These are phyloP conservation scores for Julus scandinavius DNA, from an alignment of 2,888 invertebrate genomes.

Conservation along the genomic window DNA sequence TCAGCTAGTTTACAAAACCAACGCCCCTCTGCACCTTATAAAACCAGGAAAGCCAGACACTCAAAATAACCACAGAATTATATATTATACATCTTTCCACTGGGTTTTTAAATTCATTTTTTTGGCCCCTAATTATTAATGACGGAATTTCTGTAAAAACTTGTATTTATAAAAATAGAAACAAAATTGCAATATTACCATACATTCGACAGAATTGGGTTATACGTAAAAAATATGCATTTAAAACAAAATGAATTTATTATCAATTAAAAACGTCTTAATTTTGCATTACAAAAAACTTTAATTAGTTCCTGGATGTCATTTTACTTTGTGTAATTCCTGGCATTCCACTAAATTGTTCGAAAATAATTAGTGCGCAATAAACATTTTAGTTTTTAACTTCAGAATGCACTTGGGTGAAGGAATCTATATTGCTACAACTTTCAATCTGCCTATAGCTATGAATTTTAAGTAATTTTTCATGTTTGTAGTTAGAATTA, in stretches of 20 bases:
- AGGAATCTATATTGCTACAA: too few relatives aligned
- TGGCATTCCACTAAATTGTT: too few relatives aligned
- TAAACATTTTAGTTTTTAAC: too few relatives aligned
- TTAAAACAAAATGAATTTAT: background rate
- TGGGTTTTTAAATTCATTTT: background rate
- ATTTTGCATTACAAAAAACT: background rate
- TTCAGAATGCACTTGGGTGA: too few relatives aligned
- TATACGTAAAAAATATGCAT: background rate
- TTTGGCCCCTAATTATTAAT: background rate
- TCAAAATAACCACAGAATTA: background rate
- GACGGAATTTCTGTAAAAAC: background rate
- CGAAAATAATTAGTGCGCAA: too few relatives aligned
- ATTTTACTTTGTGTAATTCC: background rate
- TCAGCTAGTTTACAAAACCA: conserved; percentile 16
- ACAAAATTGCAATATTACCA: background rate
- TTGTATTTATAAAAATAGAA: background rate
- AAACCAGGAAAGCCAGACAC: background rate
- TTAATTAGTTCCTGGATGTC: background rate
- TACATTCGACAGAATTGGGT: conserved; percentile 12
- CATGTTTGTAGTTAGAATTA: too few relatives aligned
- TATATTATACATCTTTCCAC: background rate
- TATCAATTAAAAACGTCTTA: background rate
- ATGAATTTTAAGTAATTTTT: too few relatives aligned
- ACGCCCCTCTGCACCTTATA: background rate
- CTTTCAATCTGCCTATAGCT: too few relatives aligned